Evolutionary conservation across 2,888 invertebrate species (phyloP).

Genomic region (Macroteleia sp.): DNA sequence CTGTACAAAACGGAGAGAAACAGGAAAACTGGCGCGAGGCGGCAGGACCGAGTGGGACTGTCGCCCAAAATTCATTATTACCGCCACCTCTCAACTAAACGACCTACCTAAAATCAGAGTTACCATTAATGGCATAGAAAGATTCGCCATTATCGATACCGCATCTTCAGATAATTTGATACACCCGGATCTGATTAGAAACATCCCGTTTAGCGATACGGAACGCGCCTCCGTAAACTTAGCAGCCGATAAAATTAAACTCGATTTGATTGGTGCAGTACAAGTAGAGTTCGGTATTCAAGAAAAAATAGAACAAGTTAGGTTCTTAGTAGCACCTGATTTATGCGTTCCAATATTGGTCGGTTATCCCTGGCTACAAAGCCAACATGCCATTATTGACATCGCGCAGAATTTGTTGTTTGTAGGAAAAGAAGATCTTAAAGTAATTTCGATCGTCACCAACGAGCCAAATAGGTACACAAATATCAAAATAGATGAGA

Average conservation of each 20-base stretch:
- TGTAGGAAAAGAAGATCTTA: neutral
- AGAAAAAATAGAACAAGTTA: neutral
- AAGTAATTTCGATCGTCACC: neutral
- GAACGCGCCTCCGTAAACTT: neutral
- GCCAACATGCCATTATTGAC: neutral
- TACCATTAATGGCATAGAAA: neutral
- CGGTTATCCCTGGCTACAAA: slow-evolving; percentile 4
- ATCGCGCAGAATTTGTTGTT: neutral
- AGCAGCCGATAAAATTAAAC: neutral
- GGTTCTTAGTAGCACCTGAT: neutral
- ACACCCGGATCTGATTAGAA: neutral
- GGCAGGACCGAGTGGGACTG: neutral
- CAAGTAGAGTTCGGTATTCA: neutral
- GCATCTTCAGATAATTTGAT: neutral
- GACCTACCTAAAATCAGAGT: neutral
- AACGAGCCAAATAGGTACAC: neutral
- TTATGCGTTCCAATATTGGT: neutral
- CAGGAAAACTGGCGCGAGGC: neutral
- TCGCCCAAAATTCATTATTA: neutral
- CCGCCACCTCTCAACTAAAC: neutral
- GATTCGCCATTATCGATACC: neutral
- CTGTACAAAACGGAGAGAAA: too few species aligned
- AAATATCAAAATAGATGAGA: neutral
- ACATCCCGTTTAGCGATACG: too few species aligned
- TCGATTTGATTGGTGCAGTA: neutral